Conservation (phyloP, 2,797 vertebrate genomes). For the Rhadinocentrus ornatus region DNA sequence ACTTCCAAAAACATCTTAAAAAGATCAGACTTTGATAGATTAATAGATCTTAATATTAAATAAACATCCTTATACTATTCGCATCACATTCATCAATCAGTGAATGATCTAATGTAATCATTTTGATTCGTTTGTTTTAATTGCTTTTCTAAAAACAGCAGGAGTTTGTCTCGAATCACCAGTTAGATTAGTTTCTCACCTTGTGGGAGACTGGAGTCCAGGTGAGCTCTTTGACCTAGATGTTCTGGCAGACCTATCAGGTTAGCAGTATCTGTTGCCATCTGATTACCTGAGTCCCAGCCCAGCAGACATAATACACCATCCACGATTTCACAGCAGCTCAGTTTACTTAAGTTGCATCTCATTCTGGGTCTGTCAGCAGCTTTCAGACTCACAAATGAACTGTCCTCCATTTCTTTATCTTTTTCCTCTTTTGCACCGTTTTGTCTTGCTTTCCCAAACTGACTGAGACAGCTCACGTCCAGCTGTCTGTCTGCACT, state of each 20-base stretch:
- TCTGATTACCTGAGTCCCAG: conserved; percentile 57
- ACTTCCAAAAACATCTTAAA: neutral
- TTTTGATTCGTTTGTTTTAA: neutral
- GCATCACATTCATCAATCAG: neutral
- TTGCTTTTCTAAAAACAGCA: conserved; percentile 9
- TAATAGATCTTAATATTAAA: neutral
- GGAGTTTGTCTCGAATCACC: neutral
- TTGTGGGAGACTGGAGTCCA: conserved; percentile 30
- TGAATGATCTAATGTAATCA: neutral
- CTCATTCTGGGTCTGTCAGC: conserved; percentile 62
- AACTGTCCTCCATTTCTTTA: conserved; percentile 21
- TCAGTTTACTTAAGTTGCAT: conserved; percentile 70
- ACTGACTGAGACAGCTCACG: conserved; percentile 6
- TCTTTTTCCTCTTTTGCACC: conserved; percentile 25
- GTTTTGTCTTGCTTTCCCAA: conserved; percentile 19
- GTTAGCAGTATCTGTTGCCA: conserved; percentile 64
- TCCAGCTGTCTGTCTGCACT: conserved; percentile 6
- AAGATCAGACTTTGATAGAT: neutral
- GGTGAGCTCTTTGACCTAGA: conserved; percentile 67
- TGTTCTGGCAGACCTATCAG: conserved; percentile 55
- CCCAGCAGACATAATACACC: conserved; percentile 64
- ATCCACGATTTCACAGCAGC: conserved; percentile 52
- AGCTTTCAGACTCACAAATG: conserved; percentile 54
- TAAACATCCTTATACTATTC: neutral
- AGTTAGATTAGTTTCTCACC: conserved; percentile 41